phyloP scores from a whole-genome alignment of 2,797 vertebrate species.

The Trachops cirrhosus region DNA sequence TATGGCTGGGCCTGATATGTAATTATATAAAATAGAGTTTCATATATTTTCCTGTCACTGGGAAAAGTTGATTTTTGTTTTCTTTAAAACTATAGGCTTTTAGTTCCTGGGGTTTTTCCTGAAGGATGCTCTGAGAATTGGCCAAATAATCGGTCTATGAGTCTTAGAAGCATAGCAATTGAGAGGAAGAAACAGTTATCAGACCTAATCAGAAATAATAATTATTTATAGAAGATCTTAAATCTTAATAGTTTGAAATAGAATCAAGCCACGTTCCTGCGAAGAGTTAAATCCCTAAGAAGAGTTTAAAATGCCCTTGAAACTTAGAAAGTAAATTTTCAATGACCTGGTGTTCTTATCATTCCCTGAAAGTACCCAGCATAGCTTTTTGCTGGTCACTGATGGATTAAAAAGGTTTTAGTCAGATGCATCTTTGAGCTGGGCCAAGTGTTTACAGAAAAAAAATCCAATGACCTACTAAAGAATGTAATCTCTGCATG shows the following conservation, averaged over 20 bases:
- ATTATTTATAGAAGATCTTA: neutral
- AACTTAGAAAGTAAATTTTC: conserved; percentile 18
- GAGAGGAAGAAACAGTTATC: conserved; percentile 9
- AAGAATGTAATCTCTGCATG: neutral
- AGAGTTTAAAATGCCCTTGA: neutral
- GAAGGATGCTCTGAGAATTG: neutral
- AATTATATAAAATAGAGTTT: neutral
- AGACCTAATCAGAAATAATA: neutral
- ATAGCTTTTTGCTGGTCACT: neutral
- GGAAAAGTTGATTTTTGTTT: conserved; percentile 15
- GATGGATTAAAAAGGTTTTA: neutral
- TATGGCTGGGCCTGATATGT: neutral
- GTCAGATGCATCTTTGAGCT: neutral
- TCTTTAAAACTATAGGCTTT: neutral
- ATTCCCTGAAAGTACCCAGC: neutral
- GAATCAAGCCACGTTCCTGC: neutral
- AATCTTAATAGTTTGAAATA: neutral
- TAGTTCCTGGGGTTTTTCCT: conserved; percentile 17
- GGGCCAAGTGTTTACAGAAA: neutral
- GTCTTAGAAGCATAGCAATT: neutral
- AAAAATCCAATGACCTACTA: neutral
- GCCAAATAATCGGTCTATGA: neutral
- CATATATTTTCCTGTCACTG: neutral
- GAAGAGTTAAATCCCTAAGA: conserved; percentile 27
- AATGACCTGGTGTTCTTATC: neutral